Base-by-base conservation (phyloP, 2,113 vertebrate species). In the Euleptes europaea region DNA sequence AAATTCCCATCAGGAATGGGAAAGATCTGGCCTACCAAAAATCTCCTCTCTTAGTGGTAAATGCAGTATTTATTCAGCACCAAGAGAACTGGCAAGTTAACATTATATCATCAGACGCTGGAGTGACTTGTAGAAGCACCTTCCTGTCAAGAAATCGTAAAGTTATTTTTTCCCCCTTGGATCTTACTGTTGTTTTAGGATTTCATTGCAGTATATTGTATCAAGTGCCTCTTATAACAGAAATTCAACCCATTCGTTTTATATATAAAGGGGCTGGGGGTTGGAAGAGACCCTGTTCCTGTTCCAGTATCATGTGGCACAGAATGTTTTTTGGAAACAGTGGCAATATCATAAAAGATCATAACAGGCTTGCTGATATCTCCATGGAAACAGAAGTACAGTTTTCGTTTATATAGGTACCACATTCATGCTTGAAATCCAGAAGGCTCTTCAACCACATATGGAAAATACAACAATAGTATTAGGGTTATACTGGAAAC, bases 281-380 rank as follows among this genome's bases (percentile, higher is more conserved):
- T 15, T 1, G 26, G 14, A 31, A 79, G 14, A 38, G 42, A 28
- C 19, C 35, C 33, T 60, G 38, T 1, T 38, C 23, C 40, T 35
- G 40, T 47, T 26, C 60, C 81, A 57, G 28, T 40, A 40, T 70
- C 54, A 35, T 35, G 26, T 44, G 54, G 35, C 72, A 78, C 11
- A 23, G 33, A n/a, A 44, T 33, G 51, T 10, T 15, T 69, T 84
- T 74, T 57, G 60, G 7, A 21, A 47, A 31, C 60, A 1, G 1
- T 12, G 33, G 44, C 19, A 1, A 44, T 88, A n/a, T 91, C 82
- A 4, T 0, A n/a, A n/a, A n/a, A n/a, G n/a, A n/a, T n/a, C 35
- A 35, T 51, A 80, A 74, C 17, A 63, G 21, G 33, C 47, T 82
- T 77, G 72, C 72, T 89, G 80, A 84, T 86, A 82, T 10, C 54